Evolutionary conservation across 2,888 invertebrate genomes (phyloP).

Genomic region (Drosophila cognata): DNA sequence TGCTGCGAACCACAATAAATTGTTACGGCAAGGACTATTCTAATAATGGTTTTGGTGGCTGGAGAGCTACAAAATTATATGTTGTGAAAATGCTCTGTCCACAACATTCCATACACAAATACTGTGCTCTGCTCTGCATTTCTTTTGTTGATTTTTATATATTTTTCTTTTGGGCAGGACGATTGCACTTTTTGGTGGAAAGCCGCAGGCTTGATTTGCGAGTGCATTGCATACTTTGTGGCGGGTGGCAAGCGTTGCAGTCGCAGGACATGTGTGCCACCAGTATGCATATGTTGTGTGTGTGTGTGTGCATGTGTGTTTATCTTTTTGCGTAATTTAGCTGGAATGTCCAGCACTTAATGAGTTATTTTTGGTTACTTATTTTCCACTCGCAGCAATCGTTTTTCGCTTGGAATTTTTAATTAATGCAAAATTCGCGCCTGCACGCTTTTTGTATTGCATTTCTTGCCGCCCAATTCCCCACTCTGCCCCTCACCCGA

Average conservation of each 20-base stretch:
- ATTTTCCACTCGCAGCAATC: constrained; percentile 57
- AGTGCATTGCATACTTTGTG: constrained; percentile 83
- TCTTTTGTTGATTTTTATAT: constrained; percentile 4
- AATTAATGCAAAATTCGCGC: constrained; percentile 74
- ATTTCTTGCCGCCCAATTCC: constrained; percentile 32
- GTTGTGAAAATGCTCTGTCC: constrained; percentile 4
- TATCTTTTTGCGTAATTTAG: constrained; percentile 50
- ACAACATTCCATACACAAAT: neutral
- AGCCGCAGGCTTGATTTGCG: constrained; percentile 83
- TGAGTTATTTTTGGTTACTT: constrained; percentile 79
- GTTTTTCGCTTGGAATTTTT: constrained; percentile 77
- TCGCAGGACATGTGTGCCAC: constrained; percentile 42
- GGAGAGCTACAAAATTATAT: constrained; percentile 2
- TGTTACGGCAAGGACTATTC: constrained; percentile 15
- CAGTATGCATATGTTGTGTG: neutral
- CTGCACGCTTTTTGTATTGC: constrained; percentile 37
- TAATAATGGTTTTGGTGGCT: constrained; percentile 15
- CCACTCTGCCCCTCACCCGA: neutral
- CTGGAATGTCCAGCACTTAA: constrained; percentile 82
- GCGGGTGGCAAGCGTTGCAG: constrained; percentile 36
- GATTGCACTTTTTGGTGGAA: constrained; percentile 72
- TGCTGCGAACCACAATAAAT: constrained; percentile 28
- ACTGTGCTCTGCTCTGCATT: neutral
- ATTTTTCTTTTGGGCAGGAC: constrained; percentile 32
- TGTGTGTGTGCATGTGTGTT: constrained; percentile 24